phyloP scores from a whole-genome alignment of 2,113 vertebrate genomes.

The Ceyx cyanopectus region DNA sequence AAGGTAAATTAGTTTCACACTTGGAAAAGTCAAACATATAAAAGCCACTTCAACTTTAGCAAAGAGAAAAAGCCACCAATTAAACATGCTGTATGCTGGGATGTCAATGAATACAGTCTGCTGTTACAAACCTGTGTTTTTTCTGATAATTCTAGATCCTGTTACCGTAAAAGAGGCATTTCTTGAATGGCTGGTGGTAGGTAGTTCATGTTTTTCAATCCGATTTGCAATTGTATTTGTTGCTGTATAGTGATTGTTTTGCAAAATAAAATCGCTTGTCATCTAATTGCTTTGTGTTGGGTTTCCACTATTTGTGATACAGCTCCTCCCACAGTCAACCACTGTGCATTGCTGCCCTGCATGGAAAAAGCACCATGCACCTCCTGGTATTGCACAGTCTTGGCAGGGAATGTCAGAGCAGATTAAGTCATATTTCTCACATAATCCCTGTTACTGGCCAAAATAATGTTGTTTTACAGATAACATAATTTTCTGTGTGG shows the following conservation, averaged over 20 bases:
- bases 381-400: neutral
- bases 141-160: conserved; percentile 82
- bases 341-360: rapidly evolving
- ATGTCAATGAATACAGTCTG: conserved; percentile 73
- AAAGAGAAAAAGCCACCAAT: conserved; percentile 77
- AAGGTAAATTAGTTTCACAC: conserved; percentile 52
- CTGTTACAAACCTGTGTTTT: conserved; percentile 78
- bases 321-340: neutral
- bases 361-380: rapidly evolving
- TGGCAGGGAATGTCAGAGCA: neutral
- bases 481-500: rapidly evolving
- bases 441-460: no score
- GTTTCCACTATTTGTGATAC: neutral
- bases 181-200: conserved; percentile 87
- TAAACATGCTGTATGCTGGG: conserved; percentile 74
- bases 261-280: conserved; percentile 90
- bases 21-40: conserved; percentile 39
- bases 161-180: conserved; percentile 83
- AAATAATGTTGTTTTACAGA: neutral
- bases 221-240: conserved; percentile 89
- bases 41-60: conserved; percentile 85
- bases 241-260: conserved; percentile 92
- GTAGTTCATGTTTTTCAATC: conserved; percentile 90
- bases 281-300: conserved; percentile 33
- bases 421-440: neutral